Conservation (phyloP, 2,888 invertebrate genomes). For the Caprella mutica region DNA sequence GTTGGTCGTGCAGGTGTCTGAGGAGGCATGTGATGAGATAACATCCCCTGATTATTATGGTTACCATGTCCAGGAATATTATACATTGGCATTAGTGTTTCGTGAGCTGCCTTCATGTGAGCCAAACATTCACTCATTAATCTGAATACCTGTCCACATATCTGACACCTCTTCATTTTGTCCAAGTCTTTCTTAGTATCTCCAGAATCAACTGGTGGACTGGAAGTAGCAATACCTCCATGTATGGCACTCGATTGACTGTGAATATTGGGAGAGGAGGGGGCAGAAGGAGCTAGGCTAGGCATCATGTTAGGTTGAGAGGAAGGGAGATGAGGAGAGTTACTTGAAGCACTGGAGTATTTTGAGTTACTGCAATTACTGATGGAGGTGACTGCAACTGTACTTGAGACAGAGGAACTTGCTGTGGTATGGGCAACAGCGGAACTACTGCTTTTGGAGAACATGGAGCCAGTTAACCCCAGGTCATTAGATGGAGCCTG, state of each 20-base stretch:
- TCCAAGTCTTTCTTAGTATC: slow-evolving; percentile 33
- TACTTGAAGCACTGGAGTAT: slow-evolving; percentile 16
- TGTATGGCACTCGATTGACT: slow-evolving; percentile 17
- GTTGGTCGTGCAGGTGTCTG: slow-evolving; percentile 19
- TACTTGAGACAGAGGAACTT: background rate
- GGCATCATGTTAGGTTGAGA: slow-evolving; percentile 18
- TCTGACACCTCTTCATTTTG: slow-evolving; percentile 32
- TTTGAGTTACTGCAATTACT: slow-evolving; percentile 9
- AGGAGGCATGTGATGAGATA: slow-evolving; percentile 14
- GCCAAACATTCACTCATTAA: slow-evolving; percentile 33
- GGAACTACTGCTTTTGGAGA: slow-evolving; percentile 26
- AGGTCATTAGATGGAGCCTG: slow-evolving; percentile 33
- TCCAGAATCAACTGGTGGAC: slow-evolving; percentile 29
- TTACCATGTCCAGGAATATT: slow-evolving; percentile 28
- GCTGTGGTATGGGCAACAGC: background rate
- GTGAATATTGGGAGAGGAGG: slow-evolving; percentile 31
- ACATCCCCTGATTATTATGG: slow-evolving; percentile 26
- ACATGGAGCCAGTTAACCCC: slow-evolving; percentile 33
- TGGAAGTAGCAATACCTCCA: slow-evolving; percentile 29
- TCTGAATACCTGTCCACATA: slow-evolving; percentile 34
- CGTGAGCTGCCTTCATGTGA: slow-evolving; percentile 33
- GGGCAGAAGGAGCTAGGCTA: slow-evolving; percentile 12
- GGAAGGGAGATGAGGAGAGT: slow-evolving; percentile 26
- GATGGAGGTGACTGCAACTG: no score
- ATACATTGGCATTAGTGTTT: slow-evolving; percentile 30